A percentile compares a stretch with the other conserved stretches of the same genome.
Conservation (phyloP, 1,140 invertebrate species). For the Brachionus koreanus region DNA sequence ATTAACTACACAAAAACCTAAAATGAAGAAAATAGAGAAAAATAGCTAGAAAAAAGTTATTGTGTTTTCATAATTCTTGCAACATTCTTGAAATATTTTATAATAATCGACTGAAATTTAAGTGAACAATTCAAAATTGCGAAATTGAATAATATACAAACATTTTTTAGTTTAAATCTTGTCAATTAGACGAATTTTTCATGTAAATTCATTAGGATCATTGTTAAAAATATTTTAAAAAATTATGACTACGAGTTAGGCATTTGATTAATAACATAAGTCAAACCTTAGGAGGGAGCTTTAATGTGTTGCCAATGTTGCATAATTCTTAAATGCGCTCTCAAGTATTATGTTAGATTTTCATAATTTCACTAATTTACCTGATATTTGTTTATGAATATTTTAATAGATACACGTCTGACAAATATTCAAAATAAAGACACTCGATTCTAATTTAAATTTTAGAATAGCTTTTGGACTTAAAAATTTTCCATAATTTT, state of each 20-base stretch:
- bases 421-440: not conserved
- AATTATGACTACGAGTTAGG: not conserved
- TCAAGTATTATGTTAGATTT: not conserved
- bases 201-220: not conserved
- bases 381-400: not conserved
- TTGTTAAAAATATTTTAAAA: not conserved
- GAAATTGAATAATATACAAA: constrained; percentile 3
- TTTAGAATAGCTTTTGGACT: not conserved
- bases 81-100: constrained; percentile 40
- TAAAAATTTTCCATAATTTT: not conserved
- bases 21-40: constrained; percentile 6
- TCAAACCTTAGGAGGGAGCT: not conserved
- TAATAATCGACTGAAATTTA: constrained; percentile 31
- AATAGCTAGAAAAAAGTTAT: constrained; percentile 1
- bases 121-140: not conserved
- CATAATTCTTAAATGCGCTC: not conserved
- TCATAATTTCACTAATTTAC: not conserved
- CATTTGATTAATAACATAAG: not conserved
- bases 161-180: not conserved
- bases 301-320: not conserved
- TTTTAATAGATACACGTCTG: not conserved
- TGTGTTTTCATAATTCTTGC: not conserved
- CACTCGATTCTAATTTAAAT: not conserved
- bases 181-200: not conserved
- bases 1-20: not conserved